Evolutionary conservation across 2,888 invertebrate genomes (phyloP).

Genomic region (Syrphus vitripennis): DNA sequence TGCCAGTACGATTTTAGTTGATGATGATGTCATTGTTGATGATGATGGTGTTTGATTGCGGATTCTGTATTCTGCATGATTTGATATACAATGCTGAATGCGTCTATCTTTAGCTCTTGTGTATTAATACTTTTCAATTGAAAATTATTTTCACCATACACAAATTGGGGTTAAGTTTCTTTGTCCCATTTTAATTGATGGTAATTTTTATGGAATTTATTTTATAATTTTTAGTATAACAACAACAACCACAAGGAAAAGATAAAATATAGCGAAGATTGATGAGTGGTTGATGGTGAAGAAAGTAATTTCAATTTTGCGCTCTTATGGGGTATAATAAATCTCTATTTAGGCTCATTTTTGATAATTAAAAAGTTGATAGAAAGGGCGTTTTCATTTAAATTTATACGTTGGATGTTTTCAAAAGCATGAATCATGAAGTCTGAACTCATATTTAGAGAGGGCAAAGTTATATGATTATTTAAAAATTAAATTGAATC

Average conservation of each 20-base stretch:
- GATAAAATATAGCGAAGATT: background rate
- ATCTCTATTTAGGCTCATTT: slow-evolving; percentile 32
- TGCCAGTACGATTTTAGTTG: background rate
- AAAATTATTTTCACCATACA: slow-evolving; percentile 57
- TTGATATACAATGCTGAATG: background rate
- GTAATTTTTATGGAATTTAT: slow-evolving; percentile 50
- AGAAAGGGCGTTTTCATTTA: background rate
- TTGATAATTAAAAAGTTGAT: slow-evolving; percentile 3
- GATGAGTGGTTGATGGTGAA: slow-evolving; percentile 6
- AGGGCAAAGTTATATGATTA: too few species aligned
- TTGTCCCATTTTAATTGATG: slow-evolving; percentile 64
- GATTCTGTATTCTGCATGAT: background rate
- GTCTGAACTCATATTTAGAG: too few species aligned
- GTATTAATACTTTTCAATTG: slow-evolving; percentile 58
- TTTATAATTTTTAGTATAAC: background rate
- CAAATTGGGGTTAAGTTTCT: slow-evolving; percentile 67
- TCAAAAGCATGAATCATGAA: background rate
- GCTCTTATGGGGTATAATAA: slow-evolving; percentile 13
- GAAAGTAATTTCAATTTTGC: slow-evolving; percentile 8
- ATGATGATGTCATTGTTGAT: slow-evolving; percentile 63
- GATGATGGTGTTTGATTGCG: slow-evolving; percentile 61
- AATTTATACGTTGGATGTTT: background rate
- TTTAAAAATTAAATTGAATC: too few species aligned
- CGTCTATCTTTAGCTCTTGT: background rate
- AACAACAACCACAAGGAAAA: background rate